A percentile compares a stretch with the other conserved stretches of the same genome.
phyloP scores from a whole-genome alignment of 2,888 invertebrate genomes.

The Thecophora atra region DNA sequence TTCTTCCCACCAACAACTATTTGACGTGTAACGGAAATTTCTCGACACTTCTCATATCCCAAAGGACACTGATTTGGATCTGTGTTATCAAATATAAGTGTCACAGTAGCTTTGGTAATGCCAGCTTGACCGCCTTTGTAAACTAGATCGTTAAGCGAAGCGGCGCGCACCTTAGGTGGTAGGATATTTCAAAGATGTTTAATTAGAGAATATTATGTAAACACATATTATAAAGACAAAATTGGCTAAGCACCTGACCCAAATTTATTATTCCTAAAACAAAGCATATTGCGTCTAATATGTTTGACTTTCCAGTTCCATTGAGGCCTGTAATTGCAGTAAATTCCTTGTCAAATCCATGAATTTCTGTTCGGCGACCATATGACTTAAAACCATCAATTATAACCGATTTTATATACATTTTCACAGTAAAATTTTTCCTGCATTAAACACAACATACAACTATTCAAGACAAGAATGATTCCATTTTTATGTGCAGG shows the following conservation, averaged over 20 bases:
- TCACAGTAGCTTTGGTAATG: slow-evolving; percentile 93
- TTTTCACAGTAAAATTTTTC: too few species aligned
- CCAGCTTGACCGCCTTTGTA: slow-evolving; percentile 98
- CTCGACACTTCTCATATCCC: slow-evolving; percentile 89
- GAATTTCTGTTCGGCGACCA: slow-evolving; percentile 89
- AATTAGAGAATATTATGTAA: neutral
- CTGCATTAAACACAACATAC: too few species aligned
- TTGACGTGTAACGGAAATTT: slow-evolving; percentile 93
- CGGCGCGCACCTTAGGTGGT: slow-evolving; percentile 82
- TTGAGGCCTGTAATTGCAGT: slow-evolving; percentile 98
- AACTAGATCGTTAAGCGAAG: slow-evolving; percentile 92
- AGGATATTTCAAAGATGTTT: neutral
- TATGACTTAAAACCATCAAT: slow-evolving; percentile 99
- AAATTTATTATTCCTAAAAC: slow-evolving; percentile 94
- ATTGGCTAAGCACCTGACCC: slow-evolving; percentile 82
- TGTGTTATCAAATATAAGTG: slow-evolving; percentile 93
- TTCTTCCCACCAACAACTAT: slow-evolving; percentile 85
- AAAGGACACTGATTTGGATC: slow-evolving; percentile 84
- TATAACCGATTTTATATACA: slow-evolving; percentile 92
- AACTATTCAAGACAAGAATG: too few species aligned
- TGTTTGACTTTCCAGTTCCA: slow-evolving; percentile 97
- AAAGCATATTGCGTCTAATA: slow-evolving; percentile 97
- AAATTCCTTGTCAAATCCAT: slow-evolving; percentile 92
- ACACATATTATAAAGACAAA: too few species aligned
- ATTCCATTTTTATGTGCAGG: too few species aligned